Evolutionary conservation across 2,113 vertebrate species (phyloP).

Genomic region (Heteronetta atricapilla): DNA sequence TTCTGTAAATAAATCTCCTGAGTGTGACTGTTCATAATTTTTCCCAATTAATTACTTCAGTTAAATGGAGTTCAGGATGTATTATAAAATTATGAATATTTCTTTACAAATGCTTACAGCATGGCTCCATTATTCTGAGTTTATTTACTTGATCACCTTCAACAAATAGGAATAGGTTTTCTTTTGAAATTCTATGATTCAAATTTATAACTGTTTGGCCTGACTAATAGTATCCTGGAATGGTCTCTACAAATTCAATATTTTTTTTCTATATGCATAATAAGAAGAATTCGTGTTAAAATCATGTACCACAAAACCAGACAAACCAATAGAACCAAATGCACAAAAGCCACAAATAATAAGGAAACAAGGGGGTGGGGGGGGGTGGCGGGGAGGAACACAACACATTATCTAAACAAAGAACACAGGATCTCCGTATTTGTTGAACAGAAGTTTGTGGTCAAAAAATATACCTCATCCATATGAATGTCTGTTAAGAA

Average conservation of each 20-base stretch:
- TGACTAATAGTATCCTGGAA: background rate
- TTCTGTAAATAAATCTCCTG: background rate
- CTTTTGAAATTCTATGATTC: background rate
- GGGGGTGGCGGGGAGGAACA: too few species aligned
- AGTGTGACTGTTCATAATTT: background rate
- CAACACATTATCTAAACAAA: background rate
- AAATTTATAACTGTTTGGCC: background rate
- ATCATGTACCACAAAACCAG: background rate
- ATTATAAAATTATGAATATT: background rate
- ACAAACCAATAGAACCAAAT: background rate
- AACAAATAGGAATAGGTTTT: background rate
- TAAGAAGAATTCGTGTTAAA: background rate
- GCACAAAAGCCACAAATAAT: background rate
- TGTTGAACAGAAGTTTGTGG: background rate
- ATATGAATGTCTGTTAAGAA: background rate
- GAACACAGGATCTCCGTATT: background rate
- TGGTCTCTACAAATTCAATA: background rate
- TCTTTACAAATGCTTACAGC: background rate
- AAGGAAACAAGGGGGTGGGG: background rate
- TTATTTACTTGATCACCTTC: background rate
- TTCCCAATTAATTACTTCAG: background rate
- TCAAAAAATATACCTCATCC: fast-evolving
- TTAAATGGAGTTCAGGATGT: background rate
- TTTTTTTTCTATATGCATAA: background rate
- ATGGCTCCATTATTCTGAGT: background rate